These are phyloP conservation scores for Naso thynnoides DNA, from an alignment of 2,797 vertebrate species.

Conservation along the genomic window DNA sequence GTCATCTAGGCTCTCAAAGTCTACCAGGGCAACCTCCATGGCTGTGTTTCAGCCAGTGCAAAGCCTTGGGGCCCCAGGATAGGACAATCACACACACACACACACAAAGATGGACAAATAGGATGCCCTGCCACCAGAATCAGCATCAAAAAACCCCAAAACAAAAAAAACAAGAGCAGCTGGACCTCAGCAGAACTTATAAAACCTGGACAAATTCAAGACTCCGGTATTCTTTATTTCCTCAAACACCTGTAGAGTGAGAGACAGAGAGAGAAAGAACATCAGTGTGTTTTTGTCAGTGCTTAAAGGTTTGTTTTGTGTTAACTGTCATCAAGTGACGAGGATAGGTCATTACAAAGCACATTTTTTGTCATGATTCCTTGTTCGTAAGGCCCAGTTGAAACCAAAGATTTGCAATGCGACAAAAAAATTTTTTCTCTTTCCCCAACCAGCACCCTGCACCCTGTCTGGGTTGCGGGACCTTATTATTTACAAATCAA, in stretches of 20 bases:
- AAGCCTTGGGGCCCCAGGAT: conserved; percentile 56
- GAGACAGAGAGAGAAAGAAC: conserved; percentile 43
- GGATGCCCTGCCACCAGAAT: conserved; percentile 32
- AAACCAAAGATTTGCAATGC: too few species aligned
- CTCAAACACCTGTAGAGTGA: conserved; percentile 56
- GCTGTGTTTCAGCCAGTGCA: conserved; percentile 77
- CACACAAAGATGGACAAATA: conserved; percentile 14
- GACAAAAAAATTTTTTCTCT: too few species aligned
- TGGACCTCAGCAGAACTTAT: conserved; percentile 31
- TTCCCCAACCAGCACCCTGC: too few species aligned
- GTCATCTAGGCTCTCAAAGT: conserved; percentile 89
- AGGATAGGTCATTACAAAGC: conserved; percentile 43
- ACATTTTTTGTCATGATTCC: conserved; percentile 27
- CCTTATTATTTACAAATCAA: too few species aligned
- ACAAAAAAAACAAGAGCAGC: conserved; percentile 13
- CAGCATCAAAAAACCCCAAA: conserved; percentile 16
- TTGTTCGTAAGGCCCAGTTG: too few species aligned
- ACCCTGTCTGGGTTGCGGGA: too few species aligned
- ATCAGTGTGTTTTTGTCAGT: conserved; percentile 35
- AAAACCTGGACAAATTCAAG: conserved; percentile 13
- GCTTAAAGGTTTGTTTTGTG: conserved; percentile 19
- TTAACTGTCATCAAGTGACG: conserved; percentile 27
- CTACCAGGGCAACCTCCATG: conserved; percentile 94
- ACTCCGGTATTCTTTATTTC: conserved; percentile 16
- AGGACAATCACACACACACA: conserved; percentile 21